Conservation (phyloP, 2,888 invertebrate genomes). For the Lithophane socia region DNA sequence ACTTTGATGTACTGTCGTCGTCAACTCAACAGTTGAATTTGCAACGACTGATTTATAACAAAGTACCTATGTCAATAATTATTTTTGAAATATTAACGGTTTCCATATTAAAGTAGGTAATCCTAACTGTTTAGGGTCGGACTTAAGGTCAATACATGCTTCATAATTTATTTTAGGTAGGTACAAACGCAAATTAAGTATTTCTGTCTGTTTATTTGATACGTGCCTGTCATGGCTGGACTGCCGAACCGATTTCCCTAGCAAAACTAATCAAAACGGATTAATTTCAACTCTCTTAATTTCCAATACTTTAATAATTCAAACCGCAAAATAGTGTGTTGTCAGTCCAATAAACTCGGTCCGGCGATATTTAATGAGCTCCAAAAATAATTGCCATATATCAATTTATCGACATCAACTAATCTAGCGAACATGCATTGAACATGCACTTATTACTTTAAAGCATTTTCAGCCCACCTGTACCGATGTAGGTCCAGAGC, state of each 20-base stretch:
- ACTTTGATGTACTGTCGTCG: slow-evolving; percentile 79
- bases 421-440: slow-evolving; percentile 5
- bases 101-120: not conserved
- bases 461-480: slow-evolving; percentile 70
- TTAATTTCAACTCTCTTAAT: not conserved
- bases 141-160: not conserved
- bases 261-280: not conserved
- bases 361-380: slow-evolving; percentile 19
- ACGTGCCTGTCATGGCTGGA: not conserved
- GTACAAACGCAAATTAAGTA: not conserved
- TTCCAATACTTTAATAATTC: not conserved
- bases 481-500: slow-evolving; percentile 84
- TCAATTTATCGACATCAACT: slow-evolving; percentile 20
- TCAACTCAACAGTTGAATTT: slow-evolving; percentile 29
- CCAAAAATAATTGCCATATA: slow-evolving; percentile 13
- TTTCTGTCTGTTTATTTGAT: not conserved
- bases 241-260: not conserved
- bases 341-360: slow-evolving; percentile 29
- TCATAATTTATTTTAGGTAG: not conserved
- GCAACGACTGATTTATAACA: not conserved
- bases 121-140: not conserved
- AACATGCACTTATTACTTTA: slow-evolving; percentile 31
- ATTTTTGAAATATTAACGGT: slow-evolving; percentile 1
- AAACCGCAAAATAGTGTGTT: slow-evolving; percentile 23
- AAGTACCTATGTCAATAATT: not conserved